Evolutionary conservation across 2,888 invertebrate species (phyloP), one percentile per base, ranked within the genome.

Genomic region (Eilema depressum): DNA sequence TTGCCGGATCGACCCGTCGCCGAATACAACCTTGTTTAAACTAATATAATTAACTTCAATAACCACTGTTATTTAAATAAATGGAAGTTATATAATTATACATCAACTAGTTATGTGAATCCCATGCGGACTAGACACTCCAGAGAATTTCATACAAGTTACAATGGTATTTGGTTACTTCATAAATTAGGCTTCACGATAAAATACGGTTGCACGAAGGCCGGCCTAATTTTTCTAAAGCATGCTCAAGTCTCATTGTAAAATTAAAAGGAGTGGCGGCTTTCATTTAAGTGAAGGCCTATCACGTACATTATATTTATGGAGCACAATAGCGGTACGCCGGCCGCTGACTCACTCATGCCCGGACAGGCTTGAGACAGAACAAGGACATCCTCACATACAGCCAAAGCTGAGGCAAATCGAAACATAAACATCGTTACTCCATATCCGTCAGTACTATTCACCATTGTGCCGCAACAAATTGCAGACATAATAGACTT

Each of bases 401-500:
- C 85, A 84, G 85, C 83, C 85, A 82, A 81, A 85, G 85, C 89
- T 88, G 89, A 87, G 85, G 88, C 91, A 89, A 92, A 93, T 91
- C 88, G 91, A 88, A 92, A 92, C 91, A 92, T 90, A 93, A 93
- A 93, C 93, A 94, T 91, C 83, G 89, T 94, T 93, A 88, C 93
- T 91, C 94, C 94, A 94, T 93, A 94, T 94, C 93, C 93, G 94
- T 92, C 91, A 85, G 83, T 79, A 87, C 89, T 91, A 90, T 92
- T 92, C 92, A 91, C 91, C 89, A 94, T 95, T 94, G 93, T 95
- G 92, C 92, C 88, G 89, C 91, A 91, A 93, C 92, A 90, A 92
- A 92, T 93, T 92, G 89, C 89, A 89, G 86, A 91, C 92, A 92
- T 91, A 93, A 92, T 92, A 87, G 90, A 91, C 89, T 91, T 92